These are phyloP conservation scores for Manduca sexta DNA, from an alignment of 1,140 invertebrate species.

Conservation along the genomic window DNA sequence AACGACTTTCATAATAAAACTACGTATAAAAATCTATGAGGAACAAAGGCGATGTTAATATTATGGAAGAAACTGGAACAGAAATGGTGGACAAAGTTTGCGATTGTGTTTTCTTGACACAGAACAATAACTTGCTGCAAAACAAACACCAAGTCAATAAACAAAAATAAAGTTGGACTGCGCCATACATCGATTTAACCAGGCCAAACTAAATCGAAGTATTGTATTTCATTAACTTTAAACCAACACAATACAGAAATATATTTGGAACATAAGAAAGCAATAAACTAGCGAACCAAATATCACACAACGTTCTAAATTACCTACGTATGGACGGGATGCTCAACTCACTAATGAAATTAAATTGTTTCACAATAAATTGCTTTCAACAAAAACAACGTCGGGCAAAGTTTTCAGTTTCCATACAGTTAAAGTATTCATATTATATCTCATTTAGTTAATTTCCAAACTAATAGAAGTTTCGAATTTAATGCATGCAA, in stretches of 20 bases:
- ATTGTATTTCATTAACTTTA: no score
- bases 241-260: no score
- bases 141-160: no score
- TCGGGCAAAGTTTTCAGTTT: slow-evolving; percentile 1
- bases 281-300: slow-evolving; percentile 15
- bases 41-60: no score
- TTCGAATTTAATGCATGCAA: slow-evolving; percentile 2
- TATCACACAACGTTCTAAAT: slow-evolving; percentile 34
- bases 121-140: no score
- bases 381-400: slow-evolving; percentile 17
- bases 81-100: background rate
- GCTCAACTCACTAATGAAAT: slow-evolving; percentile 53
- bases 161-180: no score
- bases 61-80: background rate
- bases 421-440: slow-evolving; percentile 5
- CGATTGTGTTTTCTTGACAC: no score
- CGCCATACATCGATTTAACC: no score
- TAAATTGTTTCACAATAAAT: slow-evolving; percentile 23
- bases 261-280: slow-evolving; percentile 13
- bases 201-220: no score
- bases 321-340: slow-evolving; percentile 58
- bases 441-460: slow-evolving; percentile 2
- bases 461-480: background rate
- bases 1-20: no score
- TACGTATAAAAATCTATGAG: no score